Conservation (phyloP, 2,888 invertebrate species). For the Argynnis bischoffii region DNA sequence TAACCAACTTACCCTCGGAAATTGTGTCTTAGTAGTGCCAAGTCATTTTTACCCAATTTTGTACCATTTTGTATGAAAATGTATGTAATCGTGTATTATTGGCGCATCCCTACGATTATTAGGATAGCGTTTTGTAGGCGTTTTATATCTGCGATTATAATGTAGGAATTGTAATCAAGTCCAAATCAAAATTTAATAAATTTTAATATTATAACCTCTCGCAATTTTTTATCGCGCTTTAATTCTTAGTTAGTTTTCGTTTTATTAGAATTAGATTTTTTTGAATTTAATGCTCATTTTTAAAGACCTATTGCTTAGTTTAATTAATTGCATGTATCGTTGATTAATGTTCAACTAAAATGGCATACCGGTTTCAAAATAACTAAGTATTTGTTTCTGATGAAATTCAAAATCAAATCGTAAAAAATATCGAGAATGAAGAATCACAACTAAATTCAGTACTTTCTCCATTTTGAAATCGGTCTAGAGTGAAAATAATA, state of each 20-base stretch:
- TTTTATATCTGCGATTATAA: slow-evolving; percentile 6
- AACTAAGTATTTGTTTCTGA: too few relatives aligned
- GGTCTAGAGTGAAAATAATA: too few relatives aligned
- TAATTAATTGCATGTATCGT: too few relatives aligned
- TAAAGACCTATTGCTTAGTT: too few relatives aligned
- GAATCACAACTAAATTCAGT: too few relatives aligned
- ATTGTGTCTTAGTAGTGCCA: slow-evolving; percentile 71
- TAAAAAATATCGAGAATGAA: too few relatives aligned
- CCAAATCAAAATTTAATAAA: background rate
- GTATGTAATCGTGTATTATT: slow-evolving; percentile 32
- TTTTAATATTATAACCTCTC: background rate
- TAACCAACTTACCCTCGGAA: slow-evolving; percentile 46
- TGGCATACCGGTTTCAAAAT: too few relatives aligned
- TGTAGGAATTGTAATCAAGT: background rate
- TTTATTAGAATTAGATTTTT: background rate
- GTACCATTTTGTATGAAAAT: slow-evolving; percentile 47
- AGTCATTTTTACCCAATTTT: slow-evolving; percentile 52
- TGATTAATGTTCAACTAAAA: too few relatives aligned
- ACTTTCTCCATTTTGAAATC: too few relatives aligned
- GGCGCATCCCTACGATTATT: slow-evolving; percentile 23
- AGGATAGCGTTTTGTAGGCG: slow-evolving; percentile 24
- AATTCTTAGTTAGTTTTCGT: background rate
- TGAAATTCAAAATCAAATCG: too few relatives aligned
- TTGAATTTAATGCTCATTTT: slow-evolving; percentile 1
- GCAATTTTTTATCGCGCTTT: background rate